These are phyloP conservation scores for Cyanoliseus patagonus DNA, from an alignment of 2,113 vertebrate genomes.

Conservation along the genomic window DNA sequence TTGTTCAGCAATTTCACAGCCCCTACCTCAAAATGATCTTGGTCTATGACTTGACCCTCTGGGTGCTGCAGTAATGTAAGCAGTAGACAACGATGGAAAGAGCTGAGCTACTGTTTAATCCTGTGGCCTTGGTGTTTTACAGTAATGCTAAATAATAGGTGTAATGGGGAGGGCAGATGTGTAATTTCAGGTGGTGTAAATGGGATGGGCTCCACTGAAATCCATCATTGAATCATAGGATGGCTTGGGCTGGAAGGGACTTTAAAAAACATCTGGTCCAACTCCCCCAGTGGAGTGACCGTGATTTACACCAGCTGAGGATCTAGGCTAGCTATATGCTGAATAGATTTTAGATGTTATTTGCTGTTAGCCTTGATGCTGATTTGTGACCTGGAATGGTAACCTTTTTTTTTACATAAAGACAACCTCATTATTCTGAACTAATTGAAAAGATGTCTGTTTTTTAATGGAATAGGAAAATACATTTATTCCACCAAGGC, in stretches of 20 bases:
- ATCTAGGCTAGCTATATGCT: neutral
- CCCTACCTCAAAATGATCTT: conserved; percentile 5
- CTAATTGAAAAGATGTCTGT: conserved; percentile 44
- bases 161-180: neutral
- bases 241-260: neutral
- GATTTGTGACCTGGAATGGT: neutral
- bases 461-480: conserved; percentile 60
- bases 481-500: conserved; percentile 61
- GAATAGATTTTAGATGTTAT: conserved; percentile 10
- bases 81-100: neutral
- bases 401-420: neutral
- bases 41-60: neutral
- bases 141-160: neutral
- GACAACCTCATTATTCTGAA: conserved; percentile 34
- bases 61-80: neutral
- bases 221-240: neutral
- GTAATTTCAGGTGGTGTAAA: neutral
- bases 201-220: neutral
- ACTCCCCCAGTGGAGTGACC: neutral
- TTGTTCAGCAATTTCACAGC: conserved; percentile 19
- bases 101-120: neutral
- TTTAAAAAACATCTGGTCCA: neutral
- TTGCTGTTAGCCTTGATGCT: conserved; percentile 10
- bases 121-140: neutral
- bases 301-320: neutral